Evolutionary conservation across 2,888 invertebrate genomes (phyloP), one percentile per base, ranked within the genome.

Genomic region (Dione juno): DNA sequence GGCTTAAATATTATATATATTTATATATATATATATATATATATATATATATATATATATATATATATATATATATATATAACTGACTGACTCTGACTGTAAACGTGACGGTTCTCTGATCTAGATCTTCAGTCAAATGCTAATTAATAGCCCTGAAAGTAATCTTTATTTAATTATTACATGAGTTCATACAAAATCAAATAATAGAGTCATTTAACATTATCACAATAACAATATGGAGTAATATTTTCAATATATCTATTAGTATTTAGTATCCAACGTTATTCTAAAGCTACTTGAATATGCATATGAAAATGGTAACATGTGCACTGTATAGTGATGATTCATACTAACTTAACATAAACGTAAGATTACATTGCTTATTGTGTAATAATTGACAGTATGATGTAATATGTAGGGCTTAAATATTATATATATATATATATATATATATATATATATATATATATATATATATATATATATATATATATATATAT

Each of bases 331-430:
- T 37, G 37, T 64, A 48, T 63, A 52, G 43, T 41, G 61, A 43
- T 68, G 61, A 68, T 21, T 68, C 68, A 68, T 68, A 35, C 35
- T 68, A 61, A 45, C 21, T 48, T 45, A 52, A 61, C 52, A 43
- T n/a, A n/a, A n/a, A n/a, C n/a, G n/a, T n/a, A n/a, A n/a, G 28
- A 16, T 52, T 43, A 35, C 53, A 53, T 57, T 14, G 63, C 35
- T 48, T 48, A 11, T 64, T 48, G 35, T 45, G 35, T 45, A 45
- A 61, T 61, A 43, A 35, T 28, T 61, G 21, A 6, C 11, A 35
- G n/a, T n/a, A n/a, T 13, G 45, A 13, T 45, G 21, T n/a, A 35
- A 45, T 45, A 61, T 61, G 3, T 61, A 35, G 10, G 28, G 28
- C 28, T 28, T 28, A 28, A 28, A 5, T 28, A 28, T 28, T 28